These are phyloP conservation scores for Arnoldichthys spilopterus DNA, from an alignment of 2,797 vertebrate species.

Conservation along the genomic window DNA sequence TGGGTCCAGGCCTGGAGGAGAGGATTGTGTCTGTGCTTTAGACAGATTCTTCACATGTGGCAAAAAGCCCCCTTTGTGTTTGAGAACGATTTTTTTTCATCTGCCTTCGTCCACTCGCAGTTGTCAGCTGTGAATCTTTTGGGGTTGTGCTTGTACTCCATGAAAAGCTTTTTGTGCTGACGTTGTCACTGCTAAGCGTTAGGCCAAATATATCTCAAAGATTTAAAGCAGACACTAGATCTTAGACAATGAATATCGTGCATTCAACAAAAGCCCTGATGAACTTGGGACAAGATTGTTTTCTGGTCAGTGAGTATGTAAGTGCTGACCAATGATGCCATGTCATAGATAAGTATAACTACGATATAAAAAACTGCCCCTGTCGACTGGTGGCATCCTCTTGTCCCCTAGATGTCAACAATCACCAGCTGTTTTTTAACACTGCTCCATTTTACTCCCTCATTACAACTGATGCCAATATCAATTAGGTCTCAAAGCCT, in stretches of 20 bases:
- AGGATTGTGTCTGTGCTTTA: not conserved
- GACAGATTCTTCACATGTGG: not conserved
- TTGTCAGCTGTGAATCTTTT: constrained; percentile 14
- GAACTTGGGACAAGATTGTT: not conserved
- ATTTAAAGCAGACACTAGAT: not conserved
- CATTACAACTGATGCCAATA: not conserved
- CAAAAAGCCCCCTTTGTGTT: constrained; percentile 20
- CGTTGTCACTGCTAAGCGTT: constrained; percentile 12
- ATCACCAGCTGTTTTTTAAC: not conserved
- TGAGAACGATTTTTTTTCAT: constrained; percentile 13
- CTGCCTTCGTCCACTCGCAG: not conserved
- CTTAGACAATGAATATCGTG: not conserved
- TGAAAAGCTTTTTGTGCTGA: constrained; percentile 33
- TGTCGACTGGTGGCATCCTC: too few species aligned
- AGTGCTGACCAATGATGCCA: not conserved
- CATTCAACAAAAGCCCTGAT: not conserved
- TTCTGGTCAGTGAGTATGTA: not conserved
- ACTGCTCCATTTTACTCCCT: not conserved
- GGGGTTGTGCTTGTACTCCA: not conserved
- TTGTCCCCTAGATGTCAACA: too few species aligned
- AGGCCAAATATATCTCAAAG: constrained; percentile 16
- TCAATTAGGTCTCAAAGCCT: not conserved
- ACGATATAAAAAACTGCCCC: not conserved
- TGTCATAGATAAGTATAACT: not conserved
- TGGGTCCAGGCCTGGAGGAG: not conserved